A percentile compares a stretch with the other conserved stretches of the same genome.
phyloP scores from a whole-genome alignment of 1,140 invertebrate genomes.

The Achatina immaculata region DNA sequence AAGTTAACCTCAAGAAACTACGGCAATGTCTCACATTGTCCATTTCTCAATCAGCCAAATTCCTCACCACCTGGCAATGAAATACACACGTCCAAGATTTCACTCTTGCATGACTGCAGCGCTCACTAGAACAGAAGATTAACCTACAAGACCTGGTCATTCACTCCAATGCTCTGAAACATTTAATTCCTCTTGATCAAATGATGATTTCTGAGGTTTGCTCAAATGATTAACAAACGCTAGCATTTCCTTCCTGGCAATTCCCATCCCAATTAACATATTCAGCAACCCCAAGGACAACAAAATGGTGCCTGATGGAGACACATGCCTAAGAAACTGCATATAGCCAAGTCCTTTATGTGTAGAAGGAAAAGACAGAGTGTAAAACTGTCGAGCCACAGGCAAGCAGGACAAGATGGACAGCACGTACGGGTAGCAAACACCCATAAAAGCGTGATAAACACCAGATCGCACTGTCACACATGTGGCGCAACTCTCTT shows the following conservation, averaged over 20 bases:
- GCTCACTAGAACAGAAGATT: too few species aligned
- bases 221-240: slow-evolving; percentile 16
- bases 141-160: too few species aligned
- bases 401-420: slow-evolving; percentile 12
- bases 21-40: too few species aligned
- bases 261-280: background rate
- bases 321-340: background rate
- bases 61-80: too few species aligned
- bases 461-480: background rate
- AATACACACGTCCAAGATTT: too few species aligned
- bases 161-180: too few species aligned
- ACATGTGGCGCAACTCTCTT: slow-evolving; percentile 1
- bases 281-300: background rate
- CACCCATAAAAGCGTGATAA: background rate
- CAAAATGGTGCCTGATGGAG: background rate
- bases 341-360: background rate
- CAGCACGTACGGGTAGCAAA: slow-evolving; percentile 15
- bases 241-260: background rate
- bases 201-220: too few species aligned
- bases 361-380: background rate
- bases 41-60: too few species aligned
- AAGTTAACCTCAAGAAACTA: too few species aligned
- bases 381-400: slow-evolving; percentile 15
- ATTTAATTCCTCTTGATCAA: too few species aligned
- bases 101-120: too few species aligned